Evolutionary conservation across 2,888 invertebrate species (phyloP).

Genomic region (Drosophila peninsularis): DNA sequence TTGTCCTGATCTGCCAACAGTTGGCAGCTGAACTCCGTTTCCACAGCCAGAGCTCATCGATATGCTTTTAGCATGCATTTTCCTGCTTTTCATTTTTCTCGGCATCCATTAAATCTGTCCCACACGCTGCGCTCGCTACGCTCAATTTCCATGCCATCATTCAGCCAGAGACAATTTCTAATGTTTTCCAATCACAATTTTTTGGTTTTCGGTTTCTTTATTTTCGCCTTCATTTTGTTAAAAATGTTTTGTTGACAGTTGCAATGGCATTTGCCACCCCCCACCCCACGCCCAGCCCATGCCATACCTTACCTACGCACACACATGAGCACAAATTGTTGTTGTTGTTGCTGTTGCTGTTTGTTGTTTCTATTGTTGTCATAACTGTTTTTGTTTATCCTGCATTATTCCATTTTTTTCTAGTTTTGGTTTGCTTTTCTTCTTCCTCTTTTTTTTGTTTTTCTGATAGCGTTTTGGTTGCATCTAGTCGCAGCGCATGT

Average conservation of each 20-base stretch:
- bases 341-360: constrained; percentile 48
- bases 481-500: constrained; percentile 13
- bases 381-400: constrained; percentile 69
- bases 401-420: constrained; percentile 49
- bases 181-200: constrained; percentile 65
- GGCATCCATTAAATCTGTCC: constrained; percentile 30
- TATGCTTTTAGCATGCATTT: neutral
- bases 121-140: neutral
- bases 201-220: constrained; percentile 33
- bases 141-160: constrained; percentile 26
- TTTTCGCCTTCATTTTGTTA: constrained; percentile 43
- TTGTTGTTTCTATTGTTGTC: constrained; percentile 70
- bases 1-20: neutral
- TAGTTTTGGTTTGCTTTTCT: constrained; percentile 8
- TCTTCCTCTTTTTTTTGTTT: neutral
- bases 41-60: neutral
- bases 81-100: neutral
- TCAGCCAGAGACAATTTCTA: constrained; percentile 50
- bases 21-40: neutral
- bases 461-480: constrained; percentile 4
- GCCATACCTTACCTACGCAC: neutral
- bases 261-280: constrained; percentile 14
- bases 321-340: constrained; percentile 39
- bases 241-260: constrained; percentile 71
- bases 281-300: neutral